Base-by-base conservation (phyloP, 2,888 invertebrate genomes). In the Limnephilus marmoratus region DNA sequence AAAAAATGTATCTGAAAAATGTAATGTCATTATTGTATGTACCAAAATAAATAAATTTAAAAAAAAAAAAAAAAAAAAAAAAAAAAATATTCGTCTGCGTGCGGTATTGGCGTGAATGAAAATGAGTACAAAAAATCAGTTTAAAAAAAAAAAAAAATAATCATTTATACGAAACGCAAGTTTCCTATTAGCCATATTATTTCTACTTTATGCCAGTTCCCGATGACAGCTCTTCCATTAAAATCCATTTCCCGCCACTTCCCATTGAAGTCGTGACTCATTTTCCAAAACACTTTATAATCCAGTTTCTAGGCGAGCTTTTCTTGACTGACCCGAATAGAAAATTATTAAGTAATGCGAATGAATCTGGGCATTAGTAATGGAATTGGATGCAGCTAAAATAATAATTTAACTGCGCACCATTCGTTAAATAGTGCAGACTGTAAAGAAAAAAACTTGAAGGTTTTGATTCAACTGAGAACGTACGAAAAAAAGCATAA, bases 221-320 rank as follows among this genome's bases (percentile, higher is more conserved):
- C 45, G 41, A 37, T 45, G 85, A 87, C 87, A 85, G 18, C 41
- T 41, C 45, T n/a, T 53, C 87, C 87, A 87, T 87, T 87, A 53
- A 31, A 49, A 15, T 34, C 53, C 87, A 53, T 87, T 87, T 87
- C 87, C 87, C 87, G 49, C 49, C 87, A 87, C 24, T 87, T 87
- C 29, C 53, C 53, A n/a, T 34, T 53, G 12, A 13, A 53, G n/a
- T 87, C 87, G 87, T 87, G 87, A 87, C 53, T 87, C 87, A 87
- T 87, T 87, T 87, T 29, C 49, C 11, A 87, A 53, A 87, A 13
- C 87, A 24, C 24, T 83, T 37, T 37, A n/a, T n/a, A 31, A 34
- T 83, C 18, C 82, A 83, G 37, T 82, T 31, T 82, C 29, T 85
- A 41, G n/a, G n/a, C 49, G 31, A 45, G 49, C 31, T 53, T 87